These are phyloP conservation scores for Aphelinus atriplicis DNA, from an alignment of 1,140 invertebrate genomes.

Conservation along the genomic window DNA sequence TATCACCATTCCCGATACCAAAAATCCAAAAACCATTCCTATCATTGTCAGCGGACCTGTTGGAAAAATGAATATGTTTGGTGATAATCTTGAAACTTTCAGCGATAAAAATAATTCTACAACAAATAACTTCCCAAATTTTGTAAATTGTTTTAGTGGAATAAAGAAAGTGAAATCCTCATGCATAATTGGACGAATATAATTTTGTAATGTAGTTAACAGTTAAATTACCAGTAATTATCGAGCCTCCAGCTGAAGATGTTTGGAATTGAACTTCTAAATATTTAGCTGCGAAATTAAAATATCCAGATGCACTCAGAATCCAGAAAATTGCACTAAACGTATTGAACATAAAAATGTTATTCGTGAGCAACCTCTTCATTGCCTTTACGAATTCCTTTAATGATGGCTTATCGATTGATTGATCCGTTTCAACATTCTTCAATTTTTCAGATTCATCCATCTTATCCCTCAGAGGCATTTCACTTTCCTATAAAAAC, in stretches of 20 bases:
- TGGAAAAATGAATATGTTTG: conserved; percentile 15
- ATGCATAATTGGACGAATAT: too few relatives aligned
- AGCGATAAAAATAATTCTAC: too few relatives aligned
- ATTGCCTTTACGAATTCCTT: conserved; percentile 70
- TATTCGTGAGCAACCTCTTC: conserved; percentile 70
- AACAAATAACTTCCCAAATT: too few relatives aligned
- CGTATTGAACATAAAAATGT: conserved; percentile 70
- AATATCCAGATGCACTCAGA: conserved; percentile 74
- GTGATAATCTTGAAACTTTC: too few relatives aligned
- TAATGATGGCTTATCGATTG: conserved; percentile 47
- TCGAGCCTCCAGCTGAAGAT: conserved; percentile 71
- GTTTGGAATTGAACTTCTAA: conserved; percentile 77
- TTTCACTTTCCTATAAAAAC: too few relatives aligned
- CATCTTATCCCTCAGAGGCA: too few relatives aligned
- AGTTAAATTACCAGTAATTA: conserved; percentile 67
- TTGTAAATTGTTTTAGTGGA: too few relatives aligned
- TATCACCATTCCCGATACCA: conserved; percentile 72
- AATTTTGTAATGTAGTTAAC: too few relatives aligned
- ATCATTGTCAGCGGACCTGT: conserved; percentile 66
- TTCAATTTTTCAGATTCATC: too few relatives aligned
- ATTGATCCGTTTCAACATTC: too few relatives aligned
- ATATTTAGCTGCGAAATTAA: conserved; percentile 78
- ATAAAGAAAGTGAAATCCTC: too few relatives aligned
- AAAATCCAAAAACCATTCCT: conserved; percentile 72
- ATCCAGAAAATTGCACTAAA: conserved; percentile 71